A percentile compares a stretch with the other conserved stretches of the same genome.
Evolutionary conservation across 2,888 invertebrate genomes (phyloP).

Genomic region (Teinopalpus imperialis): DNA sequence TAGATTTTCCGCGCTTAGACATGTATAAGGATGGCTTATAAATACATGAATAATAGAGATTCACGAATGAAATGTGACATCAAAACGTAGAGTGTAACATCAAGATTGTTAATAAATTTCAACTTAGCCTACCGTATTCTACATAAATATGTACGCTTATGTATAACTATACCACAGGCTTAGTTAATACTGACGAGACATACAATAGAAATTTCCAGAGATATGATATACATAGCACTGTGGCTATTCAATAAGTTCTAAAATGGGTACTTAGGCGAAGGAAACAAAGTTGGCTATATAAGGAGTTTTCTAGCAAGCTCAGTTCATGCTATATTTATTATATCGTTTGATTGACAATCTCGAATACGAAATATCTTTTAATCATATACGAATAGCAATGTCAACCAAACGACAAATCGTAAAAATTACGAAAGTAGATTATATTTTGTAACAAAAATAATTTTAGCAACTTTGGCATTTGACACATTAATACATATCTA

Average conservation of each 20-base stretch:
- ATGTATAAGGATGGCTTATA: neutral
- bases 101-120: conserved; percentile 50
- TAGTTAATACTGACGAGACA: conserved; percentile 74
- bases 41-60: conserved; percentile 19
- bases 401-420: conserved; percentile 16
- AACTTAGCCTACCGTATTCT: conserved; percentile 59
- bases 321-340: conserved; percentile 39
- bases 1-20: conserved; percentile 3
- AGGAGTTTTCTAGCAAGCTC: conserved; percentile 58
- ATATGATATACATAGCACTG: conserved; percentile 59
- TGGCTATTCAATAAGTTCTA: conserved; percentile 9
- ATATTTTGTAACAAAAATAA: conserved; percentile 62
- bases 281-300: conserved; percentile 25
- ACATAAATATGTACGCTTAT: conserved; percentile 63
- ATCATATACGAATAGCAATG: conserved; percentile 40
- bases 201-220: conserved; percentile 63
- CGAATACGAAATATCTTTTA: conserved; percentile 34
- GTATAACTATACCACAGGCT: conserved; percentile 65
- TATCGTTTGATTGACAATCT: conserved; percentile 15
- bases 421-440: conserved; percentile 28
- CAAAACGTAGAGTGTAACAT: conserved; percentile 49
- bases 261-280: conserved; percentile 2
- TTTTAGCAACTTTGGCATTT: conserved; percentile 63
- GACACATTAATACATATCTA: conserved; percentile 45
- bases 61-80: conserved; percentile 35